Base-by-base conservation (phyloP, 2,797 vertebrate species). In the Esox lucius region DNA sequence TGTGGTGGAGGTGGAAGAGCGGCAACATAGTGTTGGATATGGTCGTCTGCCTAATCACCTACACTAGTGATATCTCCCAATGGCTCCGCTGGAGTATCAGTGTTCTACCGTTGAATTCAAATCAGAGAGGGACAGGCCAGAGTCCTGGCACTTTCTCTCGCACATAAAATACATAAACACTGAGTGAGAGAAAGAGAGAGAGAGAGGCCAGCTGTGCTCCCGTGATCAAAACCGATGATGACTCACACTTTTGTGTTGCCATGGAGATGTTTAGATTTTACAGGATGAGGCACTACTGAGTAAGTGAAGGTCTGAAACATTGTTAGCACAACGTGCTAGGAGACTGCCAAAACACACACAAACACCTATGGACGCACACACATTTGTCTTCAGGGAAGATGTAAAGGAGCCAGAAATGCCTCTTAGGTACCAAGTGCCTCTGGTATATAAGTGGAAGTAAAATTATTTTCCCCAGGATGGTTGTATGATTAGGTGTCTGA, bases 221-320 rank as follows among this genome's bases (percentile, higher is more conserved):
- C 2, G 28, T 28, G 62, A 65, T 33, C 51, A 31, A 22, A 31
- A 22, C 16, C 19, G 31, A 71, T 35, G 49, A 39, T 71, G 70
- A 71, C 51, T 33, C 70, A 71, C 59, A 42, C 6, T 33, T 61
- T 59, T 22, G 33, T 12, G 70, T 71, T 71, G 19, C 53, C 53
- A 71, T 71, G 70, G 53, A 61, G 33, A 71, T 61, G 51, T 59
- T 71, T 31, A n/a, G 35, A 61, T 42, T 19, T 71, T 61, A 9
- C 70, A 35, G 53, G 33, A 33, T 7, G n/a, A 71, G 11, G 12
- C n/a, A 61, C 13, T 49, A 24, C 31, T 31, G 35, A 68, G 19
- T 69, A n/a, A 48, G 68, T 16, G 39, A 69, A 22, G 15, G 24
- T 33, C 6, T 6, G 15, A 26, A 65, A 15, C 56, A 61, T 24